Conservation (phyloP, 1,140 invertebrate genomes). For the Helicoverpa armigera region DNA sequence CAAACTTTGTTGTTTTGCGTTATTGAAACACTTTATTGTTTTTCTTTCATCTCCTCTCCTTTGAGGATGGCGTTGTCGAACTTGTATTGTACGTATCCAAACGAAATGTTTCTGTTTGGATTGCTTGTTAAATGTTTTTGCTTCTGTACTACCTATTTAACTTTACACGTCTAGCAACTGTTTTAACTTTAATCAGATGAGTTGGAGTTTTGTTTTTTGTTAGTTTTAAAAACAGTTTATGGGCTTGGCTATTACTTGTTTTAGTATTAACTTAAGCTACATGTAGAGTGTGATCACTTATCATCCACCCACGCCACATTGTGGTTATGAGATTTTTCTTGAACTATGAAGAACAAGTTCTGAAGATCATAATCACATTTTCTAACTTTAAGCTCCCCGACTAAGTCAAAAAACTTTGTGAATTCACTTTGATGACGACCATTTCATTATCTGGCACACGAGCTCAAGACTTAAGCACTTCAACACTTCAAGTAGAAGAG, state of each 20-base stretch:
- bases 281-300: no score
- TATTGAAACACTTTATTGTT: slow-evolving; percentile 83
- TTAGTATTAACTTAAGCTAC: no score
- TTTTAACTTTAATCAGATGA: not conserved
- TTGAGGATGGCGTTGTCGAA: slow-evolving; percentile 65
- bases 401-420: not conserved
- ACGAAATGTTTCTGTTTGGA: slow-evolving; percentile 54
- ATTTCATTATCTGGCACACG: not conserved
- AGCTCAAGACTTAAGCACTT: not conserved
- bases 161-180: not conserved
- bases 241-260: not conserved
- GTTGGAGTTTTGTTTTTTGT: not conserved
- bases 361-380: no score
- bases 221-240: not conserved
- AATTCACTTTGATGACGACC: not conserved
- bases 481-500: not conserved
- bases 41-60: slow-evolving; percentile 78
- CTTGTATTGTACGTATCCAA: slow-evolving; percentile 59
- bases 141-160: slow-evolving; percentile 23
- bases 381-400: not conserved
- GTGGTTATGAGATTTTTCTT: no score
- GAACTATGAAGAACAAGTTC: no score
- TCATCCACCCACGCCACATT: no score
- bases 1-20: slow-evolving; percentile 81
- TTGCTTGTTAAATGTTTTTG: slow-evolving; percentile 53